Base-by-base conservation (phyloP, 1,140 invertebrate genomes). In the Aphelinus atriplicis region DNA sequence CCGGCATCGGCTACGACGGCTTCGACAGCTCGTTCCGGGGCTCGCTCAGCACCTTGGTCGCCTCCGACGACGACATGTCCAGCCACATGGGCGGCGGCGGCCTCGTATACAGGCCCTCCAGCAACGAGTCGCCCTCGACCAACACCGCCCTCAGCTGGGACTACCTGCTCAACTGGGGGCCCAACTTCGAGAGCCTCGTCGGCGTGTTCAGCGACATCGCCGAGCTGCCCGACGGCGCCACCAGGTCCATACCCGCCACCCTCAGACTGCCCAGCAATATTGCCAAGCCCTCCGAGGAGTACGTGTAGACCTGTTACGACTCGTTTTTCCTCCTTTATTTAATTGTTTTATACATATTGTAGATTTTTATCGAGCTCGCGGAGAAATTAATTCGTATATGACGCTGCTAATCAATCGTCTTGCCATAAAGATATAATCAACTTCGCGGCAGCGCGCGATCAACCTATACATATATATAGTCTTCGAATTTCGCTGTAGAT, bases 201-300 rank as follows among this genome's bases (percentile, higher is more conserved):
- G 96, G 96, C 1, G 96, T 98, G 56, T 98, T 98, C 82, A 97
- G 96, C 88, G 97, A 98, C 85, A 98, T 98, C 81, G 96, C 96
- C 10, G 94, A 97, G 87, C 87, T 98, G 78, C 96, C 96, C 1
- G 95, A 97, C 84, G 91, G 91, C 72, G 91, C 93, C 57, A 92
- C 91, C 82, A 87, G 92, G 77, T 26, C 26, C 26, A 90, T 90
- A 42, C 89, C 92, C 80, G 89, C 91, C 80, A 90, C 89, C 71
- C 83, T 93, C 78, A 88, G 92, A 87, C 89, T 93, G 77, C 91
- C 93, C 70, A 90, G 91, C 69, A 91, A 88, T 80, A 92, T 91
- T 71, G 90, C 92, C 64, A 94, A 94, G 86, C 92, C 93, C 62
- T 94, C 93, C 9, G 94, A 94, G 86, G 94, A 94, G 84, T 94